phyloP scores from a whole-genome alignment of 2,888 invertebrate species.

The Linnaemya vulpina region DNA sequence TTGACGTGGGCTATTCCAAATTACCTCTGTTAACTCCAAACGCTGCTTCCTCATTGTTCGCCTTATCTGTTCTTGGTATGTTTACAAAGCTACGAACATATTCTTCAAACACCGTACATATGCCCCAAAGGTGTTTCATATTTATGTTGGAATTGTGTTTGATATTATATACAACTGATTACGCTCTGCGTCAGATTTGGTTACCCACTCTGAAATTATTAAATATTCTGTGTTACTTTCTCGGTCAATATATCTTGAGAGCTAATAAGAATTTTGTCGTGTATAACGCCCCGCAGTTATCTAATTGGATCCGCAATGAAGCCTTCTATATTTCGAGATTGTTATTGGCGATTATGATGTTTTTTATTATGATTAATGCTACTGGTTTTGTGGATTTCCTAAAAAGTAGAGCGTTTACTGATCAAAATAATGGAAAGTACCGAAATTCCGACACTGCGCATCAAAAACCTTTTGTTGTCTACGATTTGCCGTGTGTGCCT shows the following conservation, averaged over 20 bases:
- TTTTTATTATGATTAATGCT: conserved; percentile 69
- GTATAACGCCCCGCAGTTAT: conserved; percentile 70
- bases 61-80: conserved; percentile 74
- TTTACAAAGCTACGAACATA: conserved; percentile 74
- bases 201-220: conserved; percentile 74
- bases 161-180: conserved; percentile 74
- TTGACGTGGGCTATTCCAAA: conserved; percentile 74
- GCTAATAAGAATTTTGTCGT: conserved; percentile 71
- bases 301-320: conserved; percentile 74
- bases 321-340: conserved; percentile 75
- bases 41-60: conserved; percentile 75
- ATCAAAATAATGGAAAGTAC: background rate
- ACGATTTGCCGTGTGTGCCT: conserved; percentile 70
- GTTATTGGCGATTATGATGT: conserved; percentile 71
- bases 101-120: conserved; percentile 71
- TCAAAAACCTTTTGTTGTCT: conserved; percentile 57
- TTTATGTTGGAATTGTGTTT: conserved; percentile 74
- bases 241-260: conserved; percentile 72
- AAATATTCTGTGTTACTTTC: conserved; percentile 71
- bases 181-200: conserved; percentile 76
- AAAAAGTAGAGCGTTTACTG: background rate
- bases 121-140: conserved; percentile 70
- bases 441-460: background rate
- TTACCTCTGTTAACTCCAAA: conserved; percentile 75
- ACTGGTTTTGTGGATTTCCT: conserved; percentile 63